These are phyloP conservation scores for Musca vetustissima DNA, from an alignment of 1,140 invertebrate genomes.

Conservation along the genomic window DNA sequence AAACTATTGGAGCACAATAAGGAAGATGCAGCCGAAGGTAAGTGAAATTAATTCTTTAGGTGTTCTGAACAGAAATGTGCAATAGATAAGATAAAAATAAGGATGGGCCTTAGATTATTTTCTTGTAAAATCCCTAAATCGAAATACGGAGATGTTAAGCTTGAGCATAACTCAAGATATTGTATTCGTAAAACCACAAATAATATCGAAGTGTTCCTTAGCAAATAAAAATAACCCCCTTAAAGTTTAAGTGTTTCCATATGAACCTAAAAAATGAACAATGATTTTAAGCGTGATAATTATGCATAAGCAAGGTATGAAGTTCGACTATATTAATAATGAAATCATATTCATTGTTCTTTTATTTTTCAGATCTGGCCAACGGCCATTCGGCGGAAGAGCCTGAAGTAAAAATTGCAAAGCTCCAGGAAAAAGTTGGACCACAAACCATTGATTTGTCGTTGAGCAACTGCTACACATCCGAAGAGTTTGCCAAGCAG, in stretches of 20 bases:
- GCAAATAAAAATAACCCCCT: too few species aligned
- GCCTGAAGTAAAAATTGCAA: conserved; percentile 14
- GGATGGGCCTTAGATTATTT: background rate
- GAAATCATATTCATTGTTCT: conserved; percentile 28
- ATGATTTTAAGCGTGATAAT: conserved; percentile 3
- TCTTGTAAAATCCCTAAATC: background rate
- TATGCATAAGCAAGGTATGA: conserved; percentile 28
- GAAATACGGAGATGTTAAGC: too few species aligned
- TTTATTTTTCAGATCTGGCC: conserved; percentile 17
- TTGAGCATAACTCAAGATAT: too few species aligned
- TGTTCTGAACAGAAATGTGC: too few species aligned
- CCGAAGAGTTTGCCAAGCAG: conserved; percentile 2
- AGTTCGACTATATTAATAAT: conserved; percentile 18
- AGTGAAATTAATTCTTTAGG: background rate
- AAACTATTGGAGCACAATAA: background rate
- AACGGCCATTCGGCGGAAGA: background rate
- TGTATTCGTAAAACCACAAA: too few species aligned
- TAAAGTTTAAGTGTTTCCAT: background rate
- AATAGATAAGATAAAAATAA: conserved; percentile 10
- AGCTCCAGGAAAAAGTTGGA: background rate
- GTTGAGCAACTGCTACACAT: conserved; percentile 2
- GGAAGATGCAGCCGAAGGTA: conserved; percentile 11
- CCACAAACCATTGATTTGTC: conserved; percentile 17
- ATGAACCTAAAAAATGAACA: background rate
- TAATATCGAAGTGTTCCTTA: too few species aligned